phyloP scores from a whole-genome alignment of 2,888 invertebrate genomes.

The Carpatolechia fugitivella region DNA sequence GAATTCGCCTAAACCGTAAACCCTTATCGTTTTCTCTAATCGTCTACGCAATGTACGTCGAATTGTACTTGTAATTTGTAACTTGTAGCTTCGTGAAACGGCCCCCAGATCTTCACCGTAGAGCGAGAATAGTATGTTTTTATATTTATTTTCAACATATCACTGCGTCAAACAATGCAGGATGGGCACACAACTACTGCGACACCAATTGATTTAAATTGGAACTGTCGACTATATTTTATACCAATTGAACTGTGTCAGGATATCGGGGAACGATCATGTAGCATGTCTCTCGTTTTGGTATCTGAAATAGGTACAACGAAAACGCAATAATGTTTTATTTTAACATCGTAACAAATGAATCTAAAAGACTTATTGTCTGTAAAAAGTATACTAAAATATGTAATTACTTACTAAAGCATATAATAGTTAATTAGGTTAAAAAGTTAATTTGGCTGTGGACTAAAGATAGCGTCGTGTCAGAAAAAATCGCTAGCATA shows the following conservation, averaged over 20 bases:
- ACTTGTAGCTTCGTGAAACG: too few species aligned
- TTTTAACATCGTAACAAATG: slow-evolving; percentile 23
- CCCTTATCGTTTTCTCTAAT: too few species aligned
- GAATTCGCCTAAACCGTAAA: too few species aligned
- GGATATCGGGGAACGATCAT: slow-evolving; percentile 37
- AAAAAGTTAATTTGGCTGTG: slow-evolving; percentile 37
- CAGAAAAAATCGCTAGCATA: too few species aligned
- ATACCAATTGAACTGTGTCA: slow-evolving; percentile 47
- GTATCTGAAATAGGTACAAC: slow-evolving; percentile 17
- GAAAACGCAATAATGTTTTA: slow-evolving; percentile 13
- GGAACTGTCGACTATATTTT: slow-evolving; percentile 37
- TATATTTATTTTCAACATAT: neutral
- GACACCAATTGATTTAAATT: slow-evolving; percentile 63
- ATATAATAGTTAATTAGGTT: slow-evolving; percentile 49
- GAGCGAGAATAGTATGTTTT: neutral
- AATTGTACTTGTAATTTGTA: too few species aligned
- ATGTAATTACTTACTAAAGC: slow-evolving; percentile 40
- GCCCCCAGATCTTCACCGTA: too few species aligned
- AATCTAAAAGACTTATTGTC: slow-evolving; percentile 47
- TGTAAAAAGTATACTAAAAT: slow-evolving; percentile 58
- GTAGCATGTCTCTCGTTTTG: slow-evolving; percentile 3
- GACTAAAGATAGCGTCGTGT: slow-evolving; percentile 7
- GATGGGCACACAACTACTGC: slow-evolving; percentile 22
- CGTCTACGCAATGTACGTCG: too few species aligned
- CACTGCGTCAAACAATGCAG: slow-evolving; percentile 2